phyloP scores from a whole-genome alignment of 2,113 vertebrate species.

The Mungos mungo region DNA sequence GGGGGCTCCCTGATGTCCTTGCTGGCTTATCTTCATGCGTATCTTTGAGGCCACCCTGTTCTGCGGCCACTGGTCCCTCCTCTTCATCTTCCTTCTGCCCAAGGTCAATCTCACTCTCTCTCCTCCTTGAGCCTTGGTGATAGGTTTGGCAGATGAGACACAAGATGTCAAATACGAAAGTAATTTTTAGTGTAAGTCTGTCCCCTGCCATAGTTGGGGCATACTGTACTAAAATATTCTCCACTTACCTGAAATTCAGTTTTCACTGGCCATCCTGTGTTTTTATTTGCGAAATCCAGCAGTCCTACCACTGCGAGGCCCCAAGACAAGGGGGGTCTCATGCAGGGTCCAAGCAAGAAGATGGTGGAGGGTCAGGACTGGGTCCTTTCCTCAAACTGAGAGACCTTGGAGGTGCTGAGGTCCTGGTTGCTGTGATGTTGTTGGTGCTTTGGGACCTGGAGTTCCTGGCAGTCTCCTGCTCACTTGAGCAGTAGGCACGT shows the following conservation, averaged over 20 bases:
- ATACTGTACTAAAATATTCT: neutral
- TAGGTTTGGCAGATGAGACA: neutral
- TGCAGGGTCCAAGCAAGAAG: neutral
- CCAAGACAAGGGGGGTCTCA: neutral
- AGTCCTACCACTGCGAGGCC: neutral
- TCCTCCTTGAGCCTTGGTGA: neutral
- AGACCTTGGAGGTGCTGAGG: neutral
- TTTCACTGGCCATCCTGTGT: neutral
- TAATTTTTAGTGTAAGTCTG: neutral
- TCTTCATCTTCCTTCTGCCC: neutral
- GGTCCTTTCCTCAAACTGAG: neutral
- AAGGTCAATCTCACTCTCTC: neutral
- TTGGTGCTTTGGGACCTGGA: neutral
- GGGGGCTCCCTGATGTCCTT: neutral
- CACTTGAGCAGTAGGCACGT: neutral
- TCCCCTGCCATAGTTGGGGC: neutral
- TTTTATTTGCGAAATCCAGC: neutral
- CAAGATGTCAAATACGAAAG: neutral
- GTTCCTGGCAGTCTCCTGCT: neutral
- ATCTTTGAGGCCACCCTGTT: neutral
- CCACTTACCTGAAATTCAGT: neutral
- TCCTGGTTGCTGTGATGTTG: fast-evolving
- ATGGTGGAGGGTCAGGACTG: neutral
- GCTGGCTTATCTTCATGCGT: neutral
- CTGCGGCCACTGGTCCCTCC: neutral